Conservation (phyloP, 2,113 vertebrate species). For the Trachemys scripta region DNA sequence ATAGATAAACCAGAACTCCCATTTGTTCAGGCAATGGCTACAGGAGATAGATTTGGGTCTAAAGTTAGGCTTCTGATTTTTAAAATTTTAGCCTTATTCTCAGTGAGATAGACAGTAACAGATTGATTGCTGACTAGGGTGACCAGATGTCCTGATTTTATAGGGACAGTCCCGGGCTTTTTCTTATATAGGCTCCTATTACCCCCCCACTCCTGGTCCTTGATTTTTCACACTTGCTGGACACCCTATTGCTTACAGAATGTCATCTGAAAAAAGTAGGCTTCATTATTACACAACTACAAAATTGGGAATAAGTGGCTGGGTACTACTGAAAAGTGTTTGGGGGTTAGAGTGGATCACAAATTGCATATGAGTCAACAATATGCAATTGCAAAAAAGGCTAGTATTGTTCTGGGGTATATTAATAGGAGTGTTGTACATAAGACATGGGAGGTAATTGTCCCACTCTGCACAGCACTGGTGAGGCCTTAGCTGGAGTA, state of each 20-base stretch:
- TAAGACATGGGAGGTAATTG: not conserved
- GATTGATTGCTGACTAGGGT: not conserved
- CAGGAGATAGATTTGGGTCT: not conserved
- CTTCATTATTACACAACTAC: not conserved
- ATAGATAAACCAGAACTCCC: not conserved
- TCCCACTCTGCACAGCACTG: not conserved
- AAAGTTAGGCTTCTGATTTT: not conserved
- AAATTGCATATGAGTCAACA: not conserved
- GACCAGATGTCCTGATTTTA: too few relatives aligned
- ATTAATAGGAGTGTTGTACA: not conserved
- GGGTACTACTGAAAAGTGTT: not conserved
- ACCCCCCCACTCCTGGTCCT: too few relatives aligned
- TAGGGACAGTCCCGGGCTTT: too few relatives aligned
- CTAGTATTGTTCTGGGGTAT: not conserved
- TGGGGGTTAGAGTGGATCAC: not conserved
- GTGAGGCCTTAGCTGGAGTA: not conserved
- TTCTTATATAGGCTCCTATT: too few relatives aligned
- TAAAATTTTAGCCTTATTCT: constrained; percentile 12
- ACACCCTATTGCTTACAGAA: not conserved
- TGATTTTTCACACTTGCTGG: too few relatives aligned
- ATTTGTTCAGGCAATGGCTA: not conserved
- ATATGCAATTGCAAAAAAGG: not conserved
- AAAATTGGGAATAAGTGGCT: not conserved
- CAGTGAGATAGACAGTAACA: not conserved
- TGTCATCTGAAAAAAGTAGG: not conserved